Evolutionary conservation across 2,113 vertebrate species (phyloP).

Genomic region (Caranx melampygus): DNA sequence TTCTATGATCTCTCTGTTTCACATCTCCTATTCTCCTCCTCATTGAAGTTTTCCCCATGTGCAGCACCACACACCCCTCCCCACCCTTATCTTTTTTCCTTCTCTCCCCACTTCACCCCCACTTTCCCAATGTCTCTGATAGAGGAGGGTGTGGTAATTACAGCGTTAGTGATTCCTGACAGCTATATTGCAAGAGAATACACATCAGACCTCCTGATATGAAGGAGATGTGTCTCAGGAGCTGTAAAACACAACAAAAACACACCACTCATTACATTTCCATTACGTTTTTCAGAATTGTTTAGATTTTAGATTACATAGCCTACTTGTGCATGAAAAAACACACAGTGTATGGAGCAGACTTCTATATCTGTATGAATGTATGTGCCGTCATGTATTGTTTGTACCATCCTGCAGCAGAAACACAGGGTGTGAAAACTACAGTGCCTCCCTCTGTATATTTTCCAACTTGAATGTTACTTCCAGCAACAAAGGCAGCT

Average conservation of each 20-base stretch:
- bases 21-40: slow-evolving; percentile 17
- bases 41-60: neutral
- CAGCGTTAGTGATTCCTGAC: slow-evolving; percentile 63
- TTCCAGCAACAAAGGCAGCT: slow-evolving; percentile 9
- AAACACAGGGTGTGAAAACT: slow-evolving; percentile 21
- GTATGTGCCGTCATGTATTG: neutral
- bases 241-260: slow-evolving; percentile 39
- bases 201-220: slow-evolving; percentile 17
- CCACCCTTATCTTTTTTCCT: neutral
- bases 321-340: neutral
- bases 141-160: slow-evolving; percentile 67
- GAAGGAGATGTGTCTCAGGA: slow-evolving; percentile 31
- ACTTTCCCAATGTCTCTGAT: slow-evolving; percentile 1
- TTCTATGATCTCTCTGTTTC: slow-evolving; percentile 38
- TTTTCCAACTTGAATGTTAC: slow-evolving; percentile 26
- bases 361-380: slow-evolving; percentile 3
- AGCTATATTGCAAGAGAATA: slow-evolving; percentile 59
- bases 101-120: neutral
- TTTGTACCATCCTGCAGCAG: slow-evolving; percentile 13
- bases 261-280: neutral
- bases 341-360: neutral
- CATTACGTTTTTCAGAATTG: neutral
- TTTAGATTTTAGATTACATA: slow-evolving; percentile 20
- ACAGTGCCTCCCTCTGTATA: neutral
- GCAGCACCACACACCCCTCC: neutral